Evolutionary conservation across 1,140 invertebrate genomes (phyloP), one percentile per base, ranked within the genome.

Genomic region (Ceratosolen fusciceps): DNA sequence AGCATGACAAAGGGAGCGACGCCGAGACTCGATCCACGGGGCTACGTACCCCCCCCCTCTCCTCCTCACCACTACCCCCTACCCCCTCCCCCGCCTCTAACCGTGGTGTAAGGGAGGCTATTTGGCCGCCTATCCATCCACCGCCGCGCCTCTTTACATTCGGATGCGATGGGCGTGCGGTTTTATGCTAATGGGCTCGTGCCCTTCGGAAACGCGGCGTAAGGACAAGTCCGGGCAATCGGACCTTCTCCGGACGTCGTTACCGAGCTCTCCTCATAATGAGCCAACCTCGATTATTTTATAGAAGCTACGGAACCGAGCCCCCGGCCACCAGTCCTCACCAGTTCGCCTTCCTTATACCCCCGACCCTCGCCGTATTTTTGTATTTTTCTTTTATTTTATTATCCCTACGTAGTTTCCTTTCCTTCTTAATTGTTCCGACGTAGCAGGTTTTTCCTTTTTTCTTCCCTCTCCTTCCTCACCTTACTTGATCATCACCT

Each of bases 111-210:
- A 83, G 70, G 79, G 85, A 82, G 86, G 87, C 87, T 87, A 85
- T 84, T 85, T 83, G 83, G 80, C 88, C 87, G 87, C 86, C 85
- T 85, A 70, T 58, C 84, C 84, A 83, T 80, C 83, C 84, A 84
- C 84, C 82, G 83, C 84, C 82, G 83, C 16, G 24, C 24, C 86
- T 85, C 86, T 86, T 87, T 88, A 89, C 89, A 90, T 90, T 90
- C 89, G 89, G 89, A 90, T 87, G 88, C 87, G 89, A 89, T 90
- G 89, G 89, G 89, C 89, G 90, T 90, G 89, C 86, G 89, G 89
- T 88, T n/a, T n/a, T 90, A 90, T 90, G 90, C 87, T 90, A 89
- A 90, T 90, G 43, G 84, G 86, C 85, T 87, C 88, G 87, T 88
- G 87, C 85, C 85, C 87, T 88, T 87, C 87, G 5, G 85, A 87